Base-by-base conservation (phyloP, 2,888 invertebrate species). In the Pomacea canaliculata region DNA sequence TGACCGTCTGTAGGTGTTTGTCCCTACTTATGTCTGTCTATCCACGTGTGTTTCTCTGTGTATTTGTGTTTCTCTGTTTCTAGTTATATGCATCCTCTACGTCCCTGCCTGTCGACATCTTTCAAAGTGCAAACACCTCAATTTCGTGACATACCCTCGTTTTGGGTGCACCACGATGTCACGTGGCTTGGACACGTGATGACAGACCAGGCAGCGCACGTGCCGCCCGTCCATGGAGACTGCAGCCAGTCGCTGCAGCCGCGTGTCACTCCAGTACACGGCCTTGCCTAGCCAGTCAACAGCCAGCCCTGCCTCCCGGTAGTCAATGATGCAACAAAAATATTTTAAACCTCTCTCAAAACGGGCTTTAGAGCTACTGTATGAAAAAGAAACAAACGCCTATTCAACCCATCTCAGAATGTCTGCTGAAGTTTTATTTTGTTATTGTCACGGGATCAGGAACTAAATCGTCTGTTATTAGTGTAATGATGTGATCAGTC, bases 201-300 rank as follows among this genome's bases (percentile, higher is more conserved):
- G 59, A 37, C 65, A 72, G 46, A 75, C 76, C 27, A 80, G 37
- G 46, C 67, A 71, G 23, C 60, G 77, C 51, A 70, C 72, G 56
- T 70, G 77, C 27, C 62, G n/a, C 5, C 77, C 75, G 48, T 76
- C 69, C 16, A 49, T 27, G 18, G 71, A 51, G 13, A 77, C 73
- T 19, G 76, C 77, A 70, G 73, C 77, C 16, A 80, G 71, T 1
- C 78, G 75, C 18, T 62, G 71, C 16, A 68, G 76, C 9, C 70
- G 73, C 23, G 23, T 56, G 63, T 80, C 80, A 8, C 71, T 63
- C 80, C 80, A 80, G 66, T 80, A 80, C 9, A 80, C 27, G 16
- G 76, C 78, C 19, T 78, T 77, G 0, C 73, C 65, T 7, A 77
- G 46, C 80, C 78, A 78, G 71, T 80, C 80, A 37, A 79, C 77